Evolutionary conservation across 2,113 vertebrate species (phyloP).

Genomic region (Cynoglossus semilaevis): DNA sequence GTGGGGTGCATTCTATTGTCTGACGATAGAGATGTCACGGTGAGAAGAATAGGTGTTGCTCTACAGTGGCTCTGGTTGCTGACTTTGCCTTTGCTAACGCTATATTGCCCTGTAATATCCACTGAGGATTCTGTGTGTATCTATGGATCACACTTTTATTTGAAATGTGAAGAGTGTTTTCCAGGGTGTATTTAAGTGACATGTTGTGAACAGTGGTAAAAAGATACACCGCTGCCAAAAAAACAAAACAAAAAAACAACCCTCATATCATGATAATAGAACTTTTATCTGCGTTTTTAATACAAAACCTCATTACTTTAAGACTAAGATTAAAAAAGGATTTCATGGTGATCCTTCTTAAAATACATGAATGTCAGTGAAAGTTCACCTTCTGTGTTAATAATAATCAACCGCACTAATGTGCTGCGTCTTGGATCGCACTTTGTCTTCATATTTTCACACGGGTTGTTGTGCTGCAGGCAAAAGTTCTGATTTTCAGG

Average conservation of each 20-base stretch:
- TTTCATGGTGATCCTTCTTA: conserved; percentile 35
- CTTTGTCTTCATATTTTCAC: conserved; percentile 9
- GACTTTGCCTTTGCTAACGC: conserved; percentile 31
- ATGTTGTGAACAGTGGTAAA: conserved; percentile 21
- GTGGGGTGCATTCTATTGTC: conserved; percentile 36
- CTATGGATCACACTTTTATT: too few species aligned
- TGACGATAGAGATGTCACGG: conserved; percentile 63
- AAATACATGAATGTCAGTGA: conserved; percentile 23
- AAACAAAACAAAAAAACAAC: too few species aligned
- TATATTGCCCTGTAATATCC: conserved; percentile 28
- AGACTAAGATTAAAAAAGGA: conserved; percentile 40
- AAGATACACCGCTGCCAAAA: neutral
- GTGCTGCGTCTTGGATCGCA: conserved; percentile 15
- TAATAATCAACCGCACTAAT: conserved; percentile 30
- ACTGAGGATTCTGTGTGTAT: conserved; percentile 24
- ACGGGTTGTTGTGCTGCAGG: conserved; percentile 16
- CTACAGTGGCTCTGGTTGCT: conserved; percentile 37
- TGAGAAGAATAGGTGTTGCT: conserved; percentile 56
- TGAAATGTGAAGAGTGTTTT: conserved; percentile 34
- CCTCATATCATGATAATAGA: too few species aligned
- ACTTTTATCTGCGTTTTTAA: conserved; percentile 1
- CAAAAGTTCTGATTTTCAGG: conserved; percentile 43
- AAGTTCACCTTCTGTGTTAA: conserved; percentile 18
- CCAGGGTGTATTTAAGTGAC: conserved; percentile 36
- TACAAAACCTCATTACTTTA: conserved; percentile 39